Conservation (phyloP, 2,113 vertebrate genomes). For the Phylloscopus trochiloides region DNA sequence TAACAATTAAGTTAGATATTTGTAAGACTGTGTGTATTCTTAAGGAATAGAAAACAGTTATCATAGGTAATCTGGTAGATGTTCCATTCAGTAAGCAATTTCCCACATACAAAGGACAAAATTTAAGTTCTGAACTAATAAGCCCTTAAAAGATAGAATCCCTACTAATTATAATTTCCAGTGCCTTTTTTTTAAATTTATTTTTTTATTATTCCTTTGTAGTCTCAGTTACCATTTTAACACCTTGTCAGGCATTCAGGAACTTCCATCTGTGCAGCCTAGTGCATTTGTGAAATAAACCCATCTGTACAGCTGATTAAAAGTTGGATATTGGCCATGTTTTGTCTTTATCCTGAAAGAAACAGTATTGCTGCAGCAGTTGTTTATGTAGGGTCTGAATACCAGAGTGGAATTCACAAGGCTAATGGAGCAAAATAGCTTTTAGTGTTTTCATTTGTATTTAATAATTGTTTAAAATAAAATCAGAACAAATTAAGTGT, state of each 20-base stretch:
- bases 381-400: constrained; percentile 57
- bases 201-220: constrained; percentile 75
- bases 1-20: constrained; percentile 36
- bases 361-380: constrained; percentile 69
- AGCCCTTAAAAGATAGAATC: constrained; percentile 67
- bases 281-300: constrained; percentile 80
- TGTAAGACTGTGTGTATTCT: constrained; percentile 30
- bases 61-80: constrained; percentile 18
- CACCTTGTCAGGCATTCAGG: constrained; percentile 82
- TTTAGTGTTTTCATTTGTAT: constrained; percentile 67
- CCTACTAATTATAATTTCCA: constrained; percentile 75
- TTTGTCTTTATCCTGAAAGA: constrained; percentile 75
- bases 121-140: constrained; percentile 72
- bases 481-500: constrained; percentile 60
- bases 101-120: constrained; percentile 63
- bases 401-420: constrained; percentile 18
- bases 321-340: constrained; percentile 77
- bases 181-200: neutral
- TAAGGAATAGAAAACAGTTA: constrained; percentile 36
- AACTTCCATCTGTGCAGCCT: constrained; percentile 80
- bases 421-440: constrained; percentile 61
- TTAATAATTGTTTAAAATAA: constrained; percentile 69
- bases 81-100: constrained; percentile 35
- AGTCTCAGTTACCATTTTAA: constrained; percentile 79
- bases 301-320: constrained; percentile 86